phyloP scores from a whole-genome alignment of 2,888 invertebrate genomes.

The Julus scanicus region DNA sequence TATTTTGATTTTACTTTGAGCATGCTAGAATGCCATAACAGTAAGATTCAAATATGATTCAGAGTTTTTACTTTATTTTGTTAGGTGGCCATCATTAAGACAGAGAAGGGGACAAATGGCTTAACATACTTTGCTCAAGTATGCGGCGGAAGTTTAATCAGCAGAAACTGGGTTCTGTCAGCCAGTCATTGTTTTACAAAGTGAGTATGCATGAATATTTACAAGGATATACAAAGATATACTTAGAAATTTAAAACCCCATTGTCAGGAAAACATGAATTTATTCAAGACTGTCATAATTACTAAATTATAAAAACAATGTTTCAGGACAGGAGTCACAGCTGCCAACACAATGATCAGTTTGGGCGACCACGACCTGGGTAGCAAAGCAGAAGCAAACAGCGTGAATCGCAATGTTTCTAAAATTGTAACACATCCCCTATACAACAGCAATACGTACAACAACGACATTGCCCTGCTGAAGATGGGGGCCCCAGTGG shows the following conservation, averaged over 20 bases:
- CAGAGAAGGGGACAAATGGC: background rate
- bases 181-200: background rate
- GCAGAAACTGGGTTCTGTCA: background rate
- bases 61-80: no score
- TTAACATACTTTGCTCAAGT: background rate
- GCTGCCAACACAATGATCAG: background rate
- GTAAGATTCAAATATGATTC: no score
- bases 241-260: no score
- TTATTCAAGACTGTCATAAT: background rate
- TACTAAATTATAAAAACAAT: background rate
- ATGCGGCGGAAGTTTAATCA: conserved; percentile 7
- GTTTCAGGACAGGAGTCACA: background rate
- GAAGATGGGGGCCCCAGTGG: conserved; percentile 80
- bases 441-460: conserved; percentile 65
- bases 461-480: conserved; percentile 87
- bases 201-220: background rate
- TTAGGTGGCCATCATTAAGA: background rate
- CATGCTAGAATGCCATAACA: no score
- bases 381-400: conserved; percentile 77
- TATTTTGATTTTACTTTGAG: background rate
- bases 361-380: conserved; percentile 86
- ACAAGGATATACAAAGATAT: no score
- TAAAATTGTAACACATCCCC: conserved; percentile 65
- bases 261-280: background rate
- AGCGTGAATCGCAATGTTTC: conserved; percentile 83